phyloP scores from a whole-genome alignment of 2,113 vertebrate species.

The Meriones unguiculatus region DNA sequence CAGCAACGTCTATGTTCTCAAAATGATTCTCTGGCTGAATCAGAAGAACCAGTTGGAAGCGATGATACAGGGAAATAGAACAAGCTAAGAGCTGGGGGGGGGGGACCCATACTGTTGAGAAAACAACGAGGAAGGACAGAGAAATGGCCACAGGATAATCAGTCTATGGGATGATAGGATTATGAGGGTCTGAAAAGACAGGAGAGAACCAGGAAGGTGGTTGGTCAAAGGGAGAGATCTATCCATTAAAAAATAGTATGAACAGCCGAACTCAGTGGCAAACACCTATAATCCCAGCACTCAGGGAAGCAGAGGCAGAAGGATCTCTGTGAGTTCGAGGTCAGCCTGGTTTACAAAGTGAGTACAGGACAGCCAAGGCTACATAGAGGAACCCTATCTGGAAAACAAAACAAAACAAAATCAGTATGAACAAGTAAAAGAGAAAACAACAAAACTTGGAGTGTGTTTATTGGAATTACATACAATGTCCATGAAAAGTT shows the following conservation, averaged over 20 bases:
- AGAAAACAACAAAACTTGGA: constrained; percentile 18
- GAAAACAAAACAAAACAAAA: too few species aligned
- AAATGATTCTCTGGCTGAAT: not conserved
- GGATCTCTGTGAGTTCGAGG: too few species aligned
- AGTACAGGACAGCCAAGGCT: too few species aligned
- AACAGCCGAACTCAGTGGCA: too few species aligned
- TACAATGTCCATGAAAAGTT: not conserved
- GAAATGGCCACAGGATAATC: not conserved
- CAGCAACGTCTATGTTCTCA: not conserved
- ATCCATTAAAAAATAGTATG: not conserved
- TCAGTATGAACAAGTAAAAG: not conserved
- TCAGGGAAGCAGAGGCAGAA: too few species aligned
- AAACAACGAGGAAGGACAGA: not conserved
- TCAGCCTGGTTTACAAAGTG: too few species aligned
- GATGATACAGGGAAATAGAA: not conserved
- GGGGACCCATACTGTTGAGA: not conserved
- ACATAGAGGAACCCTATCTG: too few species aligned
- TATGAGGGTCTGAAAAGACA: not conserved
- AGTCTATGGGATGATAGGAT: not conserved
- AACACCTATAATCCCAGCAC: too few species aligned
- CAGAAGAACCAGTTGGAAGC: not conserved
- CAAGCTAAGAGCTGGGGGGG: not conserved
- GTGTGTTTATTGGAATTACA: not conserved
- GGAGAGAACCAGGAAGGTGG: not conserved
- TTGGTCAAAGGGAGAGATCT: not conserved